Evolutionary conservation across 2,888 invertebrate genomes (phyloP), one percentile per base, ranked within the genome.

Genomic region (Apamea anceps): DNA sequence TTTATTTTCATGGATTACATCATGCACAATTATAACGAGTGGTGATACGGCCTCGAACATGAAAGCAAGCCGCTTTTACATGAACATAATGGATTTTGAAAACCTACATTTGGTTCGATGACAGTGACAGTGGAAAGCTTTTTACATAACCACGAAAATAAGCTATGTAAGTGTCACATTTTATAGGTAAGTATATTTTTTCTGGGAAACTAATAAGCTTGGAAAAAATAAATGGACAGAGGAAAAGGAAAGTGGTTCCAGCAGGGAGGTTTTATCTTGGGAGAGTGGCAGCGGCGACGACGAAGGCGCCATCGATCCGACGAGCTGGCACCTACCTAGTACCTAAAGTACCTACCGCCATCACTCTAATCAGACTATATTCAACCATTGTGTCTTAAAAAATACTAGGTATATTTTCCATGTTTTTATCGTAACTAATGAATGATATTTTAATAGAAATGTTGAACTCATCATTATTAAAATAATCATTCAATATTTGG

Each of bases 291-390:
- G 37, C 45, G 82, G 70, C 45, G 75, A 70, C 83, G 82, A 75
- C 82, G 85, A 75, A 66, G 89, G 82, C 89, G 86, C 80, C 89
- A 89, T 89, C 88, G 88, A 88, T 85, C 84, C 78, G 80, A 4
- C 67, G 63, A 37, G 65, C 80, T 66, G 70, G 62, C 67, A 73
- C 45, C 72, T 80, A 82, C 57, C 57, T 60, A 15, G 45, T 80
- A 80, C 79, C 28, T 48, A 78, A 21, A 25, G 4, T 78, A 37
- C 71, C 77, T 73, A 80, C 51, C 73, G 77, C 51, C 66, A 73
- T 42, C 37, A 70, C 21, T 83, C 67, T 79, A 71, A 79, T 81
- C 57, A n/a, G 57, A 60, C 57, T 25, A 13, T 25, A 4, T 68
- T 37, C 13, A 66, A 51, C 25, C 42, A 45, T 42, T 57, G n/a